Base-by-base conservation (phyloP, 2,797 vertebrate species). In the Acestrorhynchus altus region DNA sequence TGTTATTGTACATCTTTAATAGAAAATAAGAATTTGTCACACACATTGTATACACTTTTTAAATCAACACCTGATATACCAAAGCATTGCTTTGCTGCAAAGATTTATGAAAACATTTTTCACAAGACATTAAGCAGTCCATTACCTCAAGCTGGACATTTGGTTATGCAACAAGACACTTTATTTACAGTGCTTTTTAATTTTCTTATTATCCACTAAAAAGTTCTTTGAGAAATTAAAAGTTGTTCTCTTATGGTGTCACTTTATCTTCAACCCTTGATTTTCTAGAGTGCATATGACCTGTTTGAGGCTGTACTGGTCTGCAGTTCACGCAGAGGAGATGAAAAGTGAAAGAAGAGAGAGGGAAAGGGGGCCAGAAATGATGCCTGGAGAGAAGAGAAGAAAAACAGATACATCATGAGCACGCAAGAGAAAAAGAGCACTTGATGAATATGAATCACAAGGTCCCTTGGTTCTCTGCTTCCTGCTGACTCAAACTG, bases 401-500 rank as follows among this genome's bases (percentile, higher is more conserved):
- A 51, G 61, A 49, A 42, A 60, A 39, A 74, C 10, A 61, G 31
- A 42, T 51, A 72, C 26, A 60, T 44, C 46, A 24, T 46, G 40
- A 44, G 68, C n/a, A n/a, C 44, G 70, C 39, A 46, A 56, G 65
- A 54, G 15, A 28, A 54, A 52, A 7, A 15, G 60, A 39, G 52
- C 18, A 35, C 22, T 78, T 54, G 63, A 72, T 49, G 56, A 61
- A 72, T 67, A 69, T 72, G 63, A 75, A 77, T 75, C 56, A 35
- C 75, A 60, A 31, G n/a, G 47, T 39, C 7, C 42, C 35, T 9
- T 57, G 73, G 46, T 54, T 40, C 60, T 24, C 12, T 22, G 7
- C 61, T 22, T 69, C 60, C 40, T 47, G 81, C 72, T 75, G 78
- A 67, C 73, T 76, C 67, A 78, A 72, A 78, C 72, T 63, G 76